Conservation (phyloP, 2,113 vertebrate species). For the Trachemys scripta region DNA sequence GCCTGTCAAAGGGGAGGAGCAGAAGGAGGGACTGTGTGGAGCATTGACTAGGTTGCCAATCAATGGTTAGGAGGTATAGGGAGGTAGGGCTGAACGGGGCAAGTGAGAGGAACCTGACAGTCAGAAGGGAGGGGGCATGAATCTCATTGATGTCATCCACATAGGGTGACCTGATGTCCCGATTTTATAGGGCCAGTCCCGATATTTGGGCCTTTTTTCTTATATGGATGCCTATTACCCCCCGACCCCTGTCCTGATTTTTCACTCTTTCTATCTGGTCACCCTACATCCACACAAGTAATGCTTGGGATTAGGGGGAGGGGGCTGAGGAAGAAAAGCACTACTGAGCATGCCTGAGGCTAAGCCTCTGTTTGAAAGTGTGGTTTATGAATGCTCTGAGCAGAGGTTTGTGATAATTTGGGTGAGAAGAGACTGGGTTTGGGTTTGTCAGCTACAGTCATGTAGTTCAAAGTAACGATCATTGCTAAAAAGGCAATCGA, state of each 20-base stretch:
- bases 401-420: not conserved
- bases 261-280: too few species aligned
- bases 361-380: slow-evolving; percentile 58
- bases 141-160: slow-evolving; percentile 48
- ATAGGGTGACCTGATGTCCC: too few species aligned
- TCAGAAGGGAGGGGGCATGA: slow-evolving; percentile 53
- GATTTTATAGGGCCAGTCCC: too few species aligned
- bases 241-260: too few species aligned
- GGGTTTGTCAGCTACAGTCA: not conserved
- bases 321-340: slow-evolving; percentile 47
- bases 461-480: not conserved
- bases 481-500: not conserved
- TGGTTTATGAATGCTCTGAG: slow-evolving; percentile 58
- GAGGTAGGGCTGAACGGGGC: slow-evolving; percentile 47
- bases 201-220: too few species aligned
- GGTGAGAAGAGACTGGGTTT: slow-evolving; percentile 37
- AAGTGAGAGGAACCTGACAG: slow-evolving; percentile 47
- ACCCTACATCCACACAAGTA: not conserved
- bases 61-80: not conserved
- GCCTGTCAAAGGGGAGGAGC: not conserved
- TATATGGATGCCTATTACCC: too few species aligned
- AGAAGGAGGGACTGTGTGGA: not conserved
- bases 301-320: slow-evolving; percentile 52
- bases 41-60: not conserved
- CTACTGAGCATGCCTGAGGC: slow-evolving; percentile 53